A percentile compares a stretch with the other conserved stretches of the same genome.
Conservation (phyloP, 2,113 vertebrate species). For the Myotis yumanensis region DNA sequence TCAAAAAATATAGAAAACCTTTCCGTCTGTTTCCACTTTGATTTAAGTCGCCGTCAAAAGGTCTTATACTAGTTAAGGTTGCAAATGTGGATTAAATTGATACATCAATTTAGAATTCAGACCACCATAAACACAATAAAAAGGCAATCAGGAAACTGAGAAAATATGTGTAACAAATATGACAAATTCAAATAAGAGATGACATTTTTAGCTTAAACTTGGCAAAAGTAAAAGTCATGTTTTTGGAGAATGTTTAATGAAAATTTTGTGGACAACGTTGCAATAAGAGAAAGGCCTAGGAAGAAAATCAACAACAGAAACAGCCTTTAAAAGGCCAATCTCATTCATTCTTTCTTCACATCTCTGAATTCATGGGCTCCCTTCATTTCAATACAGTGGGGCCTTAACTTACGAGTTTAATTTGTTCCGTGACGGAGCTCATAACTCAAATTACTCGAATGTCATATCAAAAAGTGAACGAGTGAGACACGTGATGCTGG, state of each 20-base stretch:
- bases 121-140: neutral
- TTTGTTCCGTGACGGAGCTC: no score
- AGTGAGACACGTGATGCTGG: no score
- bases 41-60: neutral
- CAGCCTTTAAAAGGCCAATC: neutral
- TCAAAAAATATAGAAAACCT: neutral
- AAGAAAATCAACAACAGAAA: neutral
- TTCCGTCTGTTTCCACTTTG: neutral
- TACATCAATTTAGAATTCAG: slow-evolving; percentile 10
- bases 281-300: slow-evolving; percentile 4
- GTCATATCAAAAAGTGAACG: no score
- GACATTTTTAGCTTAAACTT: slow-evolving; percentile 50
- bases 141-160: slow-evolving; percentile 48
- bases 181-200: slow-evolving; percentile 52
- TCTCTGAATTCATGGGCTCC: neutral
- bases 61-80: neutral
- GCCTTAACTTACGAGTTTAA: no score
- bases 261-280: slow-evolving; percentile 45
- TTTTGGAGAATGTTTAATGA: slow-evolving; percentile 55
- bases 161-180: slow-evolving; percentile 60
- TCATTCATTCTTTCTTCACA: neutral
- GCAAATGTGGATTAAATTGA: neutral
- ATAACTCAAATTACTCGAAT: no score
- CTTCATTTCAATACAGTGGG: neutral
- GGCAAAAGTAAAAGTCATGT: slow-evolving; percentile 50